Evolutionary conservation across 2,888 invertebrate genomes (phyloP), one percentile per base, ranked within the genome.

Genomic region (Pandemis corylana): DNA sequence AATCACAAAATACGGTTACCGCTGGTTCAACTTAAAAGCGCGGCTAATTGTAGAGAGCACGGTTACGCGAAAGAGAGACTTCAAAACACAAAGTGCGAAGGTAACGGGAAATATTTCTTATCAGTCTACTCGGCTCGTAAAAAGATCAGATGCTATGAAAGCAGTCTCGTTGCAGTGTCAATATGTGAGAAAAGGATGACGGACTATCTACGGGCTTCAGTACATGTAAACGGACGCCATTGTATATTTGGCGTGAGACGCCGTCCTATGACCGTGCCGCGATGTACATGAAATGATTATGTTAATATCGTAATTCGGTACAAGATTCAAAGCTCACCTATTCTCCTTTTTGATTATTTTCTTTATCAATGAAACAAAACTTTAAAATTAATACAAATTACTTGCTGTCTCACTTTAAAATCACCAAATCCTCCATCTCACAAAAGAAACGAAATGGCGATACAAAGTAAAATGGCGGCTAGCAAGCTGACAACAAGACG

Each of bases 121-220:
- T 91, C 92, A 91, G 89, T 91, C 90, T 91, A 87, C 90, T 90
- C 91, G 89, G 85, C 91, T 93, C 92, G 89, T 90, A 90, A 92
- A 90, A 93, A 93, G 91, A 93, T 92, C 92, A 91, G 88, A 91
- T 90, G 92, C 87, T 89, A 90, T 87, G 88, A 92, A 90, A 90
- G 89, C 89, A 87, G 89, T 91, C 91, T 91, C 91, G 88, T 83
- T 90, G 90, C 90, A 89, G 89, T 91, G 90, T 90, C 90, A 90
- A 94, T 93, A 91, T 90, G 94, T 90, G 91, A 94, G 94, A 94
- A 94, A 94, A 94, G 94, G 94, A 94, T 94, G 94, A 94, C 94
- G 92, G 91, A 93, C 90, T 90, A 86, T 87, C 89, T 91, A 90
- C 87, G 90, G 91, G 90, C 87, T 89, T 89, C 87, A 87, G 75